Evolutionary conservation across 2,888 invertebrate genomes (phyloP).

Genomic region (Zhengitettix transpicula): DNA sequence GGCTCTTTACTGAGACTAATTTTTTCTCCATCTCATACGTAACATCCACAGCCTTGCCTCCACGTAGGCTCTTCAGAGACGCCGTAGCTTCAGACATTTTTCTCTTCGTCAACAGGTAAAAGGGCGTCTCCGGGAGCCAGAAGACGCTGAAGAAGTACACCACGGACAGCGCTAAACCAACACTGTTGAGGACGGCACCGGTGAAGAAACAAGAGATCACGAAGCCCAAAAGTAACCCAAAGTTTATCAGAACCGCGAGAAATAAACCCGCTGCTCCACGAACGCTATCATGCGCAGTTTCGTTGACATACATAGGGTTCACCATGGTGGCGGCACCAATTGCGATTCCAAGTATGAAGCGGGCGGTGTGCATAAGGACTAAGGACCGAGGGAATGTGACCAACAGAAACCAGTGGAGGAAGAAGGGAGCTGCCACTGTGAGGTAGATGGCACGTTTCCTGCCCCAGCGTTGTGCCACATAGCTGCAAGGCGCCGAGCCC

Average conservation of each 20-base stretch:
- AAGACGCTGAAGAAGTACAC: background rate
- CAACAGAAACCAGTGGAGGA: background rate
- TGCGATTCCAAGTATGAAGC: background rate
- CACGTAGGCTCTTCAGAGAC: conserved; percentile 17
- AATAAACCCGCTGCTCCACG: background rate
- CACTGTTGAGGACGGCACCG: background rate
- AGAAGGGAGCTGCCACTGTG: background rate
- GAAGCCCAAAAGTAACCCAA: background rate
- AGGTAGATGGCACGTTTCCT: background rate
- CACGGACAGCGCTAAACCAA: background rate
- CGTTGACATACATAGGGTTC: background rate
- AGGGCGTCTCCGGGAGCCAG: conserved; percentile 36
- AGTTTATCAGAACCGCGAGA: background rate
- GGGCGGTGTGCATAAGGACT: background rate
- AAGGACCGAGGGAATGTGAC: background rate
- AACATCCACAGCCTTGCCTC: too few species aligned
- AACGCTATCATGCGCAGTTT: background rate
- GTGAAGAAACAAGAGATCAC: background rate
- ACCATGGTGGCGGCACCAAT: background rate
- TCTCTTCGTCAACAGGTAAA: conserved; percentile 39
- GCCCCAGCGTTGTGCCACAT: background rate
- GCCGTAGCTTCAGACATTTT: conserved; percentile 33
- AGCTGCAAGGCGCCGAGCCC: background rate
- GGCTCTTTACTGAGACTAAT: too few species aligned
- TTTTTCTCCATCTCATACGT: too few species aligned